Evolutionary conservation across 2,113 vertebrate genomes (phyloP), one percentile per base, ranked within the genome.

Genomic region (Ictidomys tridecemlineatus): DNA sequence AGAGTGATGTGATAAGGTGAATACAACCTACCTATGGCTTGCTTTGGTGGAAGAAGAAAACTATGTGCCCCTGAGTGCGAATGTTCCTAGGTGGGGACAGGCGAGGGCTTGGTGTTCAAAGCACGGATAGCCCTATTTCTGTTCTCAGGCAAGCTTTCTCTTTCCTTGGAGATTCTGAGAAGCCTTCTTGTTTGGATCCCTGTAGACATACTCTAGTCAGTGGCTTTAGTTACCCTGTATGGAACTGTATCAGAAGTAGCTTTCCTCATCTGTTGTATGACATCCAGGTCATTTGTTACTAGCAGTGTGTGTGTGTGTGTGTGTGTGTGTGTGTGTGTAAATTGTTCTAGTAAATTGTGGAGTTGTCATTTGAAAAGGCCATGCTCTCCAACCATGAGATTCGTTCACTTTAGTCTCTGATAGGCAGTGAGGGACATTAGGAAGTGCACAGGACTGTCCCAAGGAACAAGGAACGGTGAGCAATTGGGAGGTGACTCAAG

Each of bases 221-320:
- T 78, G 51, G 18, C 22, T 65, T 83, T 26, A 79, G n/a, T 18
- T 90, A 34, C 32, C 28, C 18, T 87, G 1, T 4, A 69, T 72
- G 1, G 10, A 79, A 45, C 1, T 45, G 45, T 9, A 45, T 45
- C 42, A 42, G 1, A 45, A 34, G 56, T 61, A n/a, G 2, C 11
- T 85, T 86, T 84, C 12, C 74, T 51, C 13, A 53, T 69, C 73
- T 58, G 18, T 86, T 85, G 82, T 83, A 77, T 82, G 22, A 51
- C 28, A 26, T 34, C 24, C 16, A 63, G 13, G 1, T 45, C 74
- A 2, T 84, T 85, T 91, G 18, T 85, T 10, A 80, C 42, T 56
- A 18, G 1, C 56, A 77, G 11, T 48, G 0, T 77, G 26, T 37
- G 10, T 13, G 80, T 26, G 48, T 51, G 48, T 51, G 48, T 51